These are phyloP conservation scores for Drosophila maculinotata DNA, from an alignment of 2,888 invertebrate species.

Conservation along the genomic window DNA sequence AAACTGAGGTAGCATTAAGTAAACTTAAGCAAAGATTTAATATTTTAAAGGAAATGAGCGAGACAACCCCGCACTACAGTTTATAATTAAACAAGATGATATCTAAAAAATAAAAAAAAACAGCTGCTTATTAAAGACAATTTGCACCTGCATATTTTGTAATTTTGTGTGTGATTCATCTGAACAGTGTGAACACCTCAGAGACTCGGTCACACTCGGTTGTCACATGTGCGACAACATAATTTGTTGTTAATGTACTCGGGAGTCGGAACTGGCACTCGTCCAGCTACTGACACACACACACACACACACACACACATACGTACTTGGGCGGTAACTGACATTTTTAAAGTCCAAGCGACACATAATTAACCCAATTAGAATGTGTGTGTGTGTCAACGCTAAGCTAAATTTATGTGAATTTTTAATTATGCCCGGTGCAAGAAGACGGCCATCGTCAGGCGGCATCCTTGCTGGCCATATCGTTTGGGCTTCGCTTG, in stretches of 20 bases:
- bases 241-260: conserved; percentile 76
- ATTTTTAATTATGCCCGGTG: conserved; percentile 78
- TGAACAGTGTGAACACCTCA: conserved; percentile 8
- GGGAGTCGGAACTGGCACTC: conserved; percentile 30
- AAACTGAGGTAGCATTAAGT: neutral
- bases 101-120: neutral
- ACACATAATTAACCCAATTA: conserved; percentile 84
- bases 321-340: conserved; percentile 46
- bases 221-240: conserved; percentile 64
- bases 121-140: conserved; percentile 3
- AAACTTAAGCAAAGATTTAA: neutral
- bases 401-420: conserved; percentile 82
- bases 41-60: neutral
- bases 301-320: conserved; percentile 16
- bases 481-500: conserved; percentile 27
- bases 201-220: conserved; percentile 31
- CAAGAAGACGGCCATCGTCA: conserved; percentile 33
- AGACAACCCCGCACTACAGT: neutral
- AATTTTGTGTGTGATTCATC: conserved; percentile 13
- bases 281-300: conserved; percentile 53
- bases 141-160: conserved; percentile 10
- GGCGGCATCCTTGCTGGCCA: conserved; percentile 54
- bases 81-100: neutral
- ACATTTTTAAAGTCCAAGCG: conserved; percentile 81
- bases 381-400: conserved; percentile 70